Evolutionary conservation across 2,888 invertebrate genomes (phyloP), one percentile per base, ranked within the genome.

Genomic region (Bombylius discolor): DNA sequence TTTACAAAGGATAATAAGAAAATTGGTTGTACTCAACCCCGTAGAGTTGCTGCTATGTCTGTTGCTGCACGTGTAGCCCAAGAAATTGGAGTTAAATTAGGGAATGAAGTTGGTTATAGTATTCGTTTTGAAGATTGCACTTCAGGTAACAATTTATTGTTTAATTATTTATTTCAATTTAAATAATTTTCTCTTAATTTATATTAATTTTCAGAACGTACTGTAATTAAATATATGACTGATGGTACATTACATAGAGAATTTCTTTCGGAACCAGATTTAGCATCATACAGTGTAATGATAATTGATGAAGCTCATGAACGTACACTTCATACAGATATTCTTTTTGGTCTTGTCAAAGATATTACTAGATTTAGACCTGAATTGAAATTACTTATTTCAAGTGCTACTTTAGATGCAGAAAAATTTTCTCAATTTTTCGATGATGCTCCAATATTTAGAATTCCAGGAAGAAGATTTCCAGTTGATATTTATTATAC

Each of bases 291-390:
- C 74, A 95, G 92, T 77, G 97, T 97, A 0, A 91, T 99, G 88
- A 99, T 99, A 57, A 95, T 99, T 68, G 99, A 99, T 73, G 99
- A 99, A 77, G 99, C 99, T 60, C 99, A 99, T 76, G 99, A 99
- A 73, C 79, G 99, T 47, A 99, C 99, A 0, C 77, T 99, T 4
- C 98, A 99, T 69, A 99, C 99, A 3, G 99, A 99, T 70, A 93
- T 99, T 65, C 77, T 99, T 45, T 99, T 99, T 76, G 99, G 99
- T 1, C 78, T 99, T 53, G 95, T 99, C 0, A 92, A 92, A 76
- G 97, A 98, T 71, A 95, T 98, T 58, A 85, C 94, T 1, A 79
- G 96, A 56, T 94, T 96, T 75, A 79, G 97, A 59, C 84, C 91
- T 0, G 96, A 99, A 70, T 78, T 99, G 55, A 99, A 99, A 74